Conservation (phyloP, 64 coral and sea anemone genomes). For the Montipora cactus region DNA sequence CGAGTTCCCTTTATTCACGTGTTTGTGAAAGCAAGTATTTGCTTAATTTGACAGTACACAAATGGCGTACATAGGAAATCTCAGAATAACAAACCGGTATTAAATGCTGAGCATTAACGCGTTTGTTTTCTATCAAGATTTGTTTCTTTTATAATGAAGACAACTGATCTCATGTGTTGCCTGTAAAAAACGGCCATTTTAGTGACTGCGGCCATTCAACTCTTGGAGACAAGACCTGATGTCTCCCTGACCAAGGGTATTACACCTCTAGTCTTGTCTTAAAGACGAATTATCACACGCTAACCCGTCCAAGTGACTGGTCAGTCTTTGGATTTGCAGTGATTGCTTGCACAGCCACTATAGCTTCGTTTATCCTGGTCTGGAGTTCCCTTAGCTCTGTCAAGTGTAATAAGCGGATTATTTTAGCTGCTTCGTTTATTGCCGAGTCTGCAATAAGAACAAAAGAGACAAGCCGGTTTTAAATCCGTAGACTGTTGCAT, state of each 20-base stretch:
- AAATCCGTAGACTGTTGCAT: background rate
- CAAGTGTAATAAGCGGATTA: conserved; percentile 91
- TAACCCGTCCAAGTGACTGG: conserved; percentile 85
- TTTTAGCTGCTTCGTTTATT: conserved; percentile 97
- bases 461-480: background rate
- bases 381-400: conserved; percentile 91
- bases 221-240: background rate
- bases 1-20: too few relatives aligned
- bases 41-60: too few relatives aligned
- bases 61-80: too few relatives aligned
- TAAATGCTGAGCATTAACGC: too few relatives aligned
- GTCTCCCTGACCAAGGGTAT: background rate
- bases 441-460: conserved; percentile 82
- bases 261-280: background rate
- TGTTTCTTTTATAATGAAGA: background rate
- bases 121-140: too few relatives aligned
- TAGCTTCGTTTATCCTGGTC: conserved; percentile 96
- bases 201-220: background rate
- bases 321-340: conserved; percentile 99
- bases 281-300: conserved; percentile 36
- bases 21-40: too few relatives aligned
- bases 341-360: conserved; percentile 86
- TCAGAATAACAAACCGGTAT: too few relatives aligned
- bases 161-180: background rate
- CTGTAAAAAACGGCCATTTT: background rate